Percentiles rank a stretch among this genome's conserved stretches.
Conservation (phyloP, 2,797 vertebrate species). For the Rachycentron canadum region DNA sequence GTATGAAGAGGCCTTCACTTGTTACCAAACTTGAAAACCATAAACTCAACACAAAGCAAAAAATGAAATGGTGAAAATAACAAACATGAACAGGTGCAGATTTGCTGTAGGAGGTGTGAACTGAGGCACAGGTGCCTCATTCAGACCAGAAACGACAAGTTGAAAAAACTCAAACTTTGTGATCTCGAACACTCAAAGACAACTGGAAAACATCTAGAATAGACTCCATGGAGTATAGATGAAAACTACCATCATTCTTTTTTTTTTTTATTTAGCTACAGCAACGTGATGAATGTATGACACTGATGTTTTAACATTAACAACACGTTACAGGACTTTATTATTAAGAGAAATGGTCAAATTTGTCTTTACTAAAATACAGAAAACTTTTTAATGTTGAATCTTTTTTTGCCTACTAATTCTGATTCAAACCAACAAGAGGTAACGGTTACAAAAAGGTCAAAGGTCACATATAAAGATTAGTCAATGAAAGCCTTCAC, state of each 20-base stretch:
- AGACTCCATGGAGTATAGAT: no score
- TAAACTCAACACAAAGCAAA: neutral
- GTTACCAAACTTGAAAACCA: conserved; percentile 6
- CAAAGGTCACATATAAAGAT: neutral
- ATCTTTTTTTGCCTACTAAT: neutral
- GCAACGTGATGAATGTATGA: neutral
- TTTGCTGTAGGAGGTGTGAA: neutral
- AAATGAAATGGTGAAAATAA: neutral
- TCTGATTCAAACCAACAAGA: neutral
- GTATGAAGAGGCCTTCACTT: conserved; percentile 2
- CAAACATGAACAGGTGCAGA: neutral
- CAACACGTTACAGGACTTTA: no score
- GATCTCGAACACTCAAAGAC: neutral
- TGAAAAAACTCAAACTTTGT: neutral
- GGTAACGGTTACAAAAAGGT: neutral
- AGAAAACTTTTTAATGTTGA: no score
- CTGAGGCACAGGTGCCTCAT: neutral
- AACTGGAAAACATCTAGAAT: neutral
- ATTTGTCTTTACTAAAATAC: neutral
- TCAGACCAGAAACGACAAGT: neutral
- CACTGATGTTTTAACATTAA: neutral
- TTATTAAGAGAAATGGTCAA: no score
- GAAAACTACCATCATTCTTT: neutral
- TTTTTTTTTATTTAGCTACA: no score
- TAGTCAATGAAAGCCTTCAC: neutral